Evolutionary conservation across 2,888 invertebrate genomes (phyloP), one percentile per base, ranked within the genome.

Genomic region (Drosophila atroscutellata): DNA sequence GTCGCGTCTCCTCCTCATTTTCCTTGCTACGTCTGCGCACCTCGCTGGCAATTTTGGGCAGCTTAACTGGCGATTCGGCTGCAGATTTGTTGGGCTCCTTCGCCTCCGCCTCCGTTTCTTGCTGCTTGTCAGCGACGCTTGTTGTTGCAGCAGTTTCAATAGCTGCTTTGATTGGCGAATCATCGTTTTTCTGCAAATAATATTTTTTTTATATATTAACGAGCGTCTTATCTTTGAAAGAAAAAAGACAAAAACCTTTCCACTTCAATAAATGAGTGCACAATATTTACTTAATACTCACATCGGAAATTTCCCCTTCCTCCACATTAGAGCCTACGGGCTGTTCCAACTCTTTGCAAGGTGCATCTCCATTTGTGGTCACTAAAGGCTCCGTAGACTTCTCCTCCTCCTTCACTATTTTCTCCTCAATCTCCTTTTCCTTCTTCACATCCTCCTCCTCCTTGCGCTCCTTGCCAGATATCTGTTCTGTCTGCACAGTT

Each of bases 281-380:
- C 2, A 24, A 45, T 24, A 28, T 26, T 18, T 26, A 26, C 11
- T 49, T 26, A 49, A n/a, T n/a, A 24, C 54, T 45, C 8, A 85
- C 85, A 32, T 86, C 85, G 3, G 72, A 77, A 42, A 86, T 87
- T 80, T 86, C 85, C 9, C 85, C 85, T 37, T 86, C 85, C 39
- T 86, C 90, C 15, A 72, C 72, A 73, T 0, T 60, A 13, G 37
- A 32, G 45, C 15, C 28, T 5, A 0, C 39, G n/a, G 58, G 15
- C 4, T 37, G 11, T 4, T 26, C 13, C 24, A 36, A 18, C 11
- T 50, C 36, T 6, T 80, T 64, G 13, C 56, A n/a, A 3, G 37
- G 30, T 2, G 47, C 54, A 55, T 72, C 64, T 2, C 80, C 81
- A 39, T 77, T 78, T 30, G 73, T 85, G 32, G 65, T 54, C n/a